phyloP scores from a whole-genome alignment of 2,797 vertebrate genomes.

The Enteromius trimaculatus region DNA sequence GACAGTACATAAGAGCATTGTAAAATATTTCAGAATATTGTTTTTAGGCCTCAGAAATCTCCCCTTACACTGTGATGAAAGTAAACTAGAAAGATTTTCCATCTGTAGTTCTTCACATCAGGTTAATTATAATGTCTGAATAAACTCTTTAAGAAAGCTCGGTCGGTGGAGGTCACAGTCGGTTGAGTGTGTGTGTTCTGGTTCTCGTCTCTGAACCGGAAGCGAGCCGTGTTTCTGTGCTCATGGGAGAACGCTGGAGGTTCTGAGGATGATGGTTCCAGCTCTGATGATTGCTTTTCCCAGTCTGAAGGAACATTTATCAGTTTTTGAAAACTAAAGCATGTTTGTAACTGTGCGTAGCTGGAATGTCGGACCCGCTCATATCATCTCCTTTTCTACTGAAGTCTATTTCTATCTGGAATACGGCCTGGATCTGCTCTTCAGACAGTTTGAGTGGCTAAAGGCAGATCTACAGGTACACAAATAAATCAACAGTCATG shows the following conservation, averaged over 20 bases:
- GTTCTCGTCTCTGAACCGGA: not conserved
- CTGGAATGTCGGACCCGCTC: slow-evolving; percentile 87
- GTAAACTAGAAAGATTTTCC: not conserved
- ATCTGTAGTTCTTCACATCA: not conserved
- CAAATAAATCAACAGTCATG: not conserved
- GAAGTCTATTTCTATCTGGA: slow-evolving; percentile 89
- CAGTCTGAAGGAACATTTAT: not conserved
- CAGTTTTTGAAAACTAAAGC: not conserved
- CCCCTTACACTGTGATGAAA: not conserved
- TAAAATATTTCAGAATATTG: too few species aligned
- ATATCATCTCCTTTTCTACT: slow-evolving; percentile 89
- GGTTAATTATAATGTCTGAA: not conserved
- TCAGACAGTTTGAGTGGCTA: slow-evolving; percentile 86
- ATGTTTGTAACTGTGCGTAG: slow-evolving; percentile 66
- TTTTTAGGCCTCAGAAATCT: not conserved
- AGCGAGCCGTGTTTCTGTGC: not conserved
- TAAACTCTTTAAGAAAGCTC: not conserved
- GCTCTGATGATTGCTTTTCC: not conserved
- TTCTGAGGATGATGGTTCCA: slow-evolving; percentile 21
- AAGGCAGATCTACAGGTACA: slow-evolving; percentile 84
- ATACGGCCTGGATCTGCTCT: slow-evolving; percentile 81
- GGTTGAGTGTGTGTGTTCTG: not conserved
- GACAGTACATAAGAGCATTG: too few species aligned
- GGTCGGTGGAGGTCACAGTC: not conserved
- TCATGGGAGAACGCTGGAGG: slow-evolving; percentile 5